Evolutionary conservation across 92 coral and sea anemone species (phyloP).

Genomic region (Zoanthus solanderi): DNA sequence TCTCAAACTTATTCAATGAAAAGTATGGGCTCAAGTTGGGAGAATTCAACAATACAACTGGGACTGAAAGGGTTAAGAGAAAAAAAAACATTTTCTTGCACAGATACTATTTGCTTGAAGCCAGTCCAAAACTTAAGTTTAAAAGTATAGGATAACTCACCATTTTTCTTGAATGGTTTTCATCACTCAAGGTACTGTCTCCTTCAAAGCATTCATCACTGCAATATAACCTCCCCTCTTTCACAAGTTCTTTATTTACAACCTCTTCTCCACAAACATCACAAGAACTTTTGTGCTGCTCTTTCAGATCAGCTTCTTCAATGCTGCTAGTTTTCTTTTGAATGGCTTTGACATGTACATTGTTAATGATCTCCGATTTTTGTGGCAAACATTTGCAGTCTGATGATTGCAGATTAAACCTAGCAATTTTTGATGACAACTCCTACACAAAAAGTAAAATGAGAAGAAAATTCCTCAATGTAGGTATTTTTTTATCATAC

Average conservation of each 20-base stretch:
- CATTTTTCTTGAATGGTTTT: neutral
- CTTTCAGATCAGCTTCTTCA: neutral
- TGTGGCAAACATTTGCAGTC: neutral
- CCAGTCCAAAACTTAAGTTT: too few relatives aligned
- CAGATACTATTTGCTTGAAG: too few relatives aligned
- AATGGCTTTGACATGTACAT: neutral
- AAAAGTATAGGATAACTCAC: too few relatives aligned
- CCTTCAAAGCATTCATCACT: slow-evolving; percentile 78
- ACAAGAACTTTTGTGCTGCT: slow-evolving; percentile 40
- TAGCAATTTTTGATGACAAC: slow-evolving; percentile 10
- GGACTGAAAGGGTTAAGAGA: too few relatives aligned
- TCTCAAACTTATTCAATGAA: too few relatives aligned
- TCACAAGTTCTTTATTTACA: slow-evolving; percentile 63
- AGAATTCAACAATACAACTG: too few relatives aligned
- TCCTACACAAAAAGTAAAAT: neutral
- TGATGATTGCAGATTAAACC: neutral
- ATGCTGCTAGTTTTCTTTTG: neutral
- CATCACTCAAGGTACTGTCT: neutral
- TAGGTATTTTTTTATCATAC: too few relatives aligned
- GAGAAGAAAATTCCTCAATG: neutral
- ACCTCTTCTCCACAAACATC: slow-evolving; percentile 76
- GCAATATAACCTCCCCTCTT: slow-evolving; percentile 71
- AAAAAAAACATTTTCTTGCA: too few relatives aligned
- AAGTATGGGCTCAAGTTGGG: too few relatives aligned
- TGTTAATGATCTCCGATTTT: neutral